phyloP scores from a whole-genome alignment of 2,888 invertebrate genomes.

The Agriopis aurantiaria region DNA sequence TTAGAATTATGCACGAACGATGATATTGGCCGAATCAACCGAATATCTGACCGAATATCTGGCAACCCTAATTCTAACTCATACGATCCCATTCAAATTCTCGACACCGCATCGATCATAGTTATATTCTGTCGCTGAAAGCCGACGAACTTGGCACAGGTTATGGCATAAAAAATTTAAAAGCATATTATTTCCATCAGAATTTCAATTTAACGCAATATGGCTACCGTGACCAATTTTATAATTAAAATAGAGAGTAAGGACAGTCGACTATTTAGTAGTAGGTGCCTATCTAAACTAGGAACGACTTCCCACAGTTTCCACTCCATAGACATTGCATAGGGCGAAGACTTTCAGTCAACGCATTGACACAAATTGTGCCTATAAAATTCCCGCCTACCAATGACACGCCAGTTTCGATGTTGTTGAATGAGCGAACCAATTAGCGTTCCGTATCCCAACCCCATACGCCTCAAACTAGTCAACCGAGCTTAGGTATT shows the following conservation, averaged over 20 bases:
- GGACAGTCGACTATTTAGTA: background rate
- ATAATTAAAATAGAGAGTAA: background rate
- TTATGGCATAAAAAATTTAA: conserved; percentile 39
- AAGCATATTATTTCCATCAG: conserved; percentile 36
- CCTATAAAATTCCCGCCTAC: background rate
- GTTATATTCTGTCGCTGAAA: conserved; percentile 39
- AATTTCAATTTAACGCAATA: conserved; percentile 24
- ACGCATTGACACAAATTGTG: background rate
- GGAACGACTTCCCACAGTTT: background rate
- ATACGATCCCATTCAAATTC: conserved; percentile 31
- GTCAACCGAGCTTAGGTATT: too few relatives aligned
- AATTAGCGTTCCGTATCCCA: background rate
- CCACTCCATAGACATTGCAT: background rate
- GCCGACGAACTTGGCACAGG: conserved; percentile 41
- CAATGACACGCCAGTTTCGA: background rate
- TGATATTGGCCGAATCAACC: too few relatives aligned
- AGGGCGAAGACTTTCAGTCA: background rate
- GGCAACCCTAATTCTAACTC: too few relatives aligned
- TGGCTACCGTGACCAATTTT: conserved; percentile 1
- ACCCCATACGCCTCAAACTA: too few relatives aligned
- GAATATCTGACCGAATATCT: too few relatives aligned
- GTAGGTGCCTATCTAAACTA: too few relatives aligned
- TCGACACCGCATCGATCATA: conserved; percentile 31
- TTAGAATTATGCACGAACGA: too few relatives aligned
- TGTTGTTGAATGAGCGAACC: background rate